A percentile compares a stretch with the other conserved stretches of the same genome.
Conservation (phyloP, 2,797 vertebrate species). For the Myotis planiceps region DNA sequence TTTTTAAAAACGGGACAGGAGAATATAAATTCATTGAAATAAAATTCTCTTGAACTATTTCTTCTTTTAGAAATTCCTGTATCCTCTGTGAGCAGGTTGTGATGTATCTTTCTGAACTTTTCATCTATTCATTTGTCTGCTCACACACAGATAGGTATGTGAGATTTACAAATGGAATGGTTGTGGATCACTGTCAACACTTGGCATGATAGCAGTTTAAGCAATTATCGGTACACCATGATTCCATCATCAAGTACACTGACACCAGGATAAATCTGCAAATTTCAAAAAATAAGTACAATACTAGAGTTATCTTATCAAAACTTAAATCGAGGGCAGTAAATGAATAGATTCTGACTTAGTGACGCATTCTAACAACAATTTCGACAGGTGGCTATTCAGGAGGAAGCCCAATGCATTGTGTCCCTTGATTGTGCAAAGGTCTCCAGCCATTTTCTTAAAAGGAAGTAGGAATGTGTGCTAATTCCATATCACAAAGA, state of each 20-base stretch:
- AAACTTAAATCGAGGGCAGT: conserved; percentile 24
- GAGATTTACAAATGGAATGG: background rate
- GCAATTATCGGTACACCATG: conserved; percentile 35
- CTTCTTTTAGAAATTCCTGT: background rate
- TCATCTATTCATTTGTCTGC: background rate
- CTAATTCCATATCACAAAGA: background rate
- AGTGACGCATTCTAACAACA: background rate
- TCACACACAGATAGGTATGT: background rate
- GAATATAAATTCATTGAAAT: background rate
- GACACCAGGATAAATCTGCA: background rate
- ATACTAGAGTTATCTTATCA: background rate
- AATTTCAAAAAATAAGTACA: background rate
- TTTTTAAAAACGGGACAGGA: background rate
- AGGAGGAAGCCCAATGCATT: background rate
- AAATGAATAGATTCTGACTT: background rate
- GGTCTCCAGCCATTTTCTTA: background rate
- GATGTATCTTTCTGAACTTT: background rate
- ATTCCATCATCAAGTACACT: conserved; percentile 23
- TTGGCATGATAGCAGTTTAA: background rate
- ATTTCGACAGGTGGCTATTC: background rate
- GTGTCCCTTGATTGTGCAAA: background rate
- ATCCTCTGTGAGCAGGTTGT: background rate
- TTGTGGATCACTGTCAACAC: background rate
- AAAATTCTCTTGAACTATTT: background rate
- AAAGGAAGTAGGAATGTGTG: background rate